Percentiles rank a stretch among this genome's conserved stretches.
These are phyloP conservation scores for Seriola quinqueradiata DNA, from an alignment of 2,113 vertebrate genomes.

Conservation along the genomic window DNA sequence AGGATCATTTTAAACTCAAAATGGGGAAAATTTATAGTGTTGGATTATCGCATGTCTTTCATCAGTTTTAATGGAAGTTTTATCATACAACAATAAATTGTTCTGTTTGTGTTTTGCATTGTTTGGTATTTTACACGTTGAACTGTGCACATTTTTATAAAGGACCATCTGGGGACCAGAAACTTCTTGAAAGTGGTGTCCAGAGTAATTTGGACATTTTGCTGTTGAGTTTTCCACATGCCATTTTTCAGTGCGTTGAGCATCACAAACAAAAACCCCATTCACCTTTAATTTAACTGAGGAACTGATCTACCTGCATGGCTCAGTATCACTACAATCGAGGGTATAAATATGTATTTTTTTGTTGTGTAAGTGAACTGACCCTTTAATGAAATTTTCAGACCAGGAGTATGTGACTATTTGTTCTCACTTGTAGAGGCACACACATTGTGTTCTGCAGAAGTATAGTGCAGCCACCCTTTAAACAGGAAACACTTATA, in stretches of 20 bases:
- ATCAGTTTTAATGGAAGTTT: no score
- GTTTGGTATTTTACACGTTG: not conserved
- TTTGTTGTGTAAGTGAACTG: no score
- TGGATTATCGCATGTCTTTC: no score
- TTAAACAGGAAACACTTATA: slow-evolving; percentile 9
- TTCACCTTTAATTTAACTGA: not conserved
- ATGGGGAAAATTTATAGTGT: not conserved
- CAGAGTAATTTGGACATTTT: not conserved
- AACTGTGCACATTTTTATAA: not conserved
- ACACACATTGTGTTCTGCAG: not conserved
- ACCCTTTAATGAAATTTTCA: no score
- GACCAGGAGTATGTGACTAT: not conserved
- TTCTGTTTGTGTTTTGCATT: not conserved
- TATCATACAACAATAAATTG: no score
- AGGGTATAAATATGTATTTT: no score
- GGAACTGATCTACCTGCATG: not conserved
- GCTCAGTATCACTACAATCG: no score
- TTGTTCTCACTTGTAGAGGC: not conserved
- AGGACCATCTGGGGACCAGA: not conserved
- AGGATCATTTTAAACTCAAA: not conserved
- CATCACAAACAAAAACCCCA: not conserved
- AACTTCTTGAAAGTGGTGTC: not conserved
- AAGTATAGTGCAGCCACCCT: not conserved
- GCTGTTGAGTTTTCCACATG: not conserved
- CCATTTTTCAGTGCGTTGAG: not conserved